phyloP scores from a whole-genome alignment of 2,888 invertebrate genomes.

The Xestobium rufovillosum region DNA sequence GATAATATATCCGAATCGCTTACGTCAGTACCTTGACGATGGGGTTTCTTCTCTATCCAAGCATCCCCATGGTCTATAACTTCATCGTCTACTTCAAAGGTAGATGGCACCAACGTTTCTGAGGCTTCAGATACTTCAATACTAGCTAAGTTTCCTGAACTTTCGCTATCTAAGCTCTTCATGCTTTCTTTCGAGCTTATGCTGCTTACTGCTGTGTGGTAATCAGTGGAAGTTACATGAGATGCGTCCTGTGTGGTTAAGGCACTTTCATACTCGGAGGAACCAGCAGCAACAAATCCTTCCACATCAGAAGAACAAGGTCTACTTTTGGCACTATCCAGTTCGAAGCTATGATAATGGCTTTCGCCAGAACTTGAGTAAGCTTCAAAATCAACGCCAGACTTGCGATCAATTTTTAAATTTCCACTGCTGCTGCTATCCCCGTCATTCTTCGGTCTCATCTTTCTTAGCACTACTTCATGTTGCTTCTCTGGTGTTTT shows the following conservation, averaged over 20 bases:
- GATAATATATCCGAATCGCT: slow-evolving; percentile 32
- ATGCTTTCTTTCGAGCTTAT: slow-evolving; percentile 83
- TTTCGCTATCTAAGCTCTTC: slow-evolving; percentile 83
- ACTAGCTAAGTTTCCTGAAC: slow-evolving; percentile 81
- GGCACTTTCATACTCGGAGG: slow-evolving; percentile 82
- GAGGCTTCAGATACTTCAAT: slow-evolving; percentile 87
- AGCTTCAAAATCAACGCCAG: slow-evolving; percentile 70
- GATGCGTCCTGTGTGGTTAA: slow-evolving; percentile 73
- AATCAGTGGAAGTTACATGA: slow-evolving; percentile 72
- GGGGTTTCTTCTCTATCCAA: slow-evolving; percentile 36
- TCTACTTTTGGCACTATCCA: slow-evolving; percentile 62
- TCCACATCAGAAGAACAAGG: slow-evolving; percentile 85
- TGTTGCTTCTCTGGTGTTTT: slow-evolving; percentile 31
- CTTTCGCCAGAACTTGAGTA: slow-evolving; percentile 86
- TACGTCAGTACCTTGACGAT: slow-evolving; percentile 33
- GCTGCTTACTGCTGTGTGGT: slow-evolving; percentile 79
- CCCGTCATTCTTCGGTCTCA: slow-evolving; percentile 33
- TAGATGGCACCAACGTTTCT: slow-evolving; percentile 87
- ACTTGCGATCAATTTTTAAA: slow-evolving; percentile 55
- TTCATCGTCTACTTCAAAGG: slow-evolving; percentile 71
- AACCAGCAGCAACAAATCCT: slow-evolving; percentile 66
- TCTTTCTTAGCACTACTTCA: slow-evolving; percentile 39
- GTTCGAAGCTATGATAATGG: slow-evolving; percentile 82
- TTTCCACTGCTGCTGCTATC: slow-evolving; percentile 39
- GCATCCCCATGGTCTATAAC: slow-evolving; percentile 57